Evolutionary conservation across 2,888 invertebrate genomes (phyloP).

Genomic region (Ichneumoninae sp.): DNA sequence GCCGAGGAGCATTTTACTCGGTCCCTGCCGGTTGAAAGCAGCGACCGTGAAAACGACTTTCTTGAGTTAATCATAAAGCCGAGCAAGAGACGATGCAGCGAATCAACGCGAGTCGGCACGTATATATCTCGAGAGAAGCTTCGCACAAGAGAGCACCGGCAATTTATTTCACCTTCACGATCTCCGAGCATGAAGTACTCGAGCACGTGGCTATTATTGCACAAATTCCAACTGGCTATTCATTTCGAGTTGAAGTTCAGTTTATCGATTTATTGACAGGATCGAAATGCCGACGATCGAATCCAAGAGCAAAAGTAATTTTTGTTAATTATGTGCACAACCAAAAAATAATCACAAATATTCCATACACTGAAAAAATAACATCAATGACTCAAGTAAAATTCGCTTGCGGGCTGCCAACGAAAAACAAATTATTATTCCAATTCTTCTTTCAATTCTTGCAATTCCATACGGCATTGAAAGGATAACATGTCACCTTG

Average conservation of each 20-base stretch:
- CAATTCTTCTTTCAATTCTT: no score
- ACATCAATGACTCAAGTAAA: no score
- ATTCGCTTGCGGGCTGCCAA: no score
- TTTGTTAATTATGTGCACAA: not conserved
- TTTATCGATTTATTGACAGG: not conserved
- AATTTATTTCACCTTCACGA: slow-evolving; percentile 32
- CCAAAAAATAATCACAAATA: not conserved
- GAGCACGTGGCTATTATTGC: slow-evolving; percentile 12
- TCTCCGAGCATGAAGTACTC: slow-evolving; percentile 4
- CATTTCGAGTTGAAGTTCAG: not conserved
- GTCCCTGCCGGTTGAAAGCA: slow-evolving; percentile 7
- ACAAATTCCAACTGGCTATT: slow-evolving; percentile 4
- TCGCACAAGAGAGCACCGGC: not conserved
- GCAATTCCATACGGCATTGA: no score
- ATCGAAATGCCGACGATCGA: not conserved
- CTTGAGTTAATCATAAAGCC: slow-evolving; percentile 50
- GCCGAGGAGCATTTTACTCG: slow-evolving; percentile 21
- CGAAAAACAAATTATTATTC: no score
- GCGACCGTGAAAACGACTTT: slow-evolving; percentile 50
- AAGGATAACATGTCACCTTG: no score
- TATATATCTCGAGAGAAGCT: slow-evolving; percentile 23
- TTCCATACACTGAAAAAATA: no score
- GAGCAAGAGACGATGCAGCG: slow-evolving; percentile 16
- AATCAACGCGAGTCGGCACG: slow-evolving; percentile 10
- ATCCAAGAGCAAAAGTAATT: not conserved